phyloP scores from a whole-genome alignment of 2,888 invertebrate species.

The Hypomecis punctinalis region DNA sequence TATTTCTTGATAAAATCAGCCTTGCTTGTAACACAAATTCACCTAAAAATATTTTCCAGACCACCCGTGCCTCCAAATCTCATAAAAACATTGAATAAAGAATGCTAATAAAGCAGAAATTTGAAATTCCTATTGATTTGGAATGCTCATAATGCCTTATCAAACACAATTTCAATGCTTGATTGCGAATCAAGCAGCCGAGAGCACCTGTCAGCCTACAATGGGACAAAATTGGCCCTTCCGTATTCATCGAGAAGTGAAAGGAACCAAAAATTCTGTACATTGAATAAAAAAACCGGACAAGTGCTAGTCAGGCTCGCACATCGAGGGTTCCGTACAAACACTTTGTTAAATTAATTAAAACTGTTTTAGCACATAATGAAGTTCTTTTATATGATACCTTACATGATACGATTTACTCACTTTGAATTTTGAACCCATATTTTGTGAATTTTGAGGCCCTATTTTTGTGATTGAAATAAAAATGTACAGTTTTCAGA shows the following conservation, averaged over 20 bases:
- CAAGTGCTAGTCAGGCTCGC: too few species aligned
- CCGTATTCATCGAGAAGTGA: slow-evolving; percentile 15
- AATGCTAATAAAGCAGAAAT: slow-evolving; percentile 15
- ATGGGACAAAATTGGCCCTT: slow-evolving; percentile 26
- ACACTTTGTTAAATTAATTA: too few species aligned
- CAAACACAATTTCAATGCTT: slow-evolving; percentile 33
- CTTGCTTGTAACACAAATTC: too few species aligned
- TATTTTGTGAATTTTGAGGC: too few species aligned
- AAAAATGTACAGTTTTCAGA: too few species aligned
- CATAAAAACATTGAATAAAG: slow-evolving; percentile 14
- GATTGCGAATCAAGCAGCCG: slow-evolving; percentile 20
- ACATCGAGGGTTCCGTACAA: too few species aligned
- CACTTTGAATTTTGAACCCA: too few species aligned
- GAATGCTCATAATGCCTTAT: slow-evolving; percentile 19
- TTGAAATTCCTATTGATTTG: slow-evolving; percentile 16
- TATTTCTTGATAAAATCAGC: too few species aligned
- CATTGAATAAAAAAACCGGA: neutral
- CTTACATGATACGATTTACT: too few species aligned
- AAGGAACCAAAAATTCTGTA: neutral
- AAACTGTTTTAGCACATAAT: too few species aligned
- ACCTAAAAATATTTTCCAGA: neutral
- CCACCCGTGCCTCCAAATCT: neutral
- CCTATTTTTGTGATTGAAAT: too few species aligned
- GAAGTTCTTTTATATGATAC: too few species aligned
- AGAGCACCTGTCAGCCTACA: slow-evolving; percentile 19